These are phyloP conservation scores for Nettapus auritus DNA, from an alignment of 2,113 vertebrate species.

Conservation along the genomic window DNA sequence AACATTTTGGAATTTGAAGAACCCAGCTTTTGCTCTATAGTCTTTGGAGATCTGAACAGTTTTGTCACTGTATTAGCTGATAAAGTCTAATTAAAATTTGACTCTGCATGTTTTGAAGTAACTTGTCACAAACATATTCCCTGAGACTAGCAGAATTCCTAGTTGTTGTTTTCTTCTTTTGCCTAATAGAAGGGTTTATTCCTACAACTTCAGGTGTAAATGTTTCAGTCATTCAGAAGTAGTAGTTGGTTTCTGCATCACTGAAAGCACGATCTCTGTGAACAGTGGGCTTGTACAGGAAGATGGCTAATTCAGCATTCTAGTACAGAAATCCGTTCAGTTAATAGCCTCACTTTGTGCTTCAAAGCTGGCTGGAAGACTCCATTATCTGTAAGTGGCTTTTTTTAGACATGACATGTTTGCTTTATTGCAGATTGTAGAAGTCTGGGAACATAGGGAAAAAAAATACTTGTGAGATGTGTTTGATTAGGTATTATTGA, in stretches of 20 bases:
- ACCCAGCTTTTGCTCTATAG: neutral
- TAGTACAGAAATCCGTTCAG: accelerated
- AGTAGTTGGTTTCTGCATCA: neutral
- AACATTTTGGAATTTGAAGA: neutral
- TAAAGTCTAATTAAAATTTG: neutral
- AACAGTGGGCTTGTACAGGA: neutral
- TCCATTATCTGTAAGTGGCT: neutral
- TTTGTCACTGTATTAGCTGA: neutral
- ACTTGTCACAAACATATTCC: neutral
- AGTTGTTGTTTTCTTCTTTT: neutral
- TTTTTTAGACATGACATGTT: accelerated
- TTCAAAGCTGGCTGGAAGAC: neutral
- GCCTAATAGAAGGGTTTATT: neutral
- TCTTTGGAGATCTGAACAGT: neutral
- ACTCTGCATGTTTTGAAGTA: neutral
- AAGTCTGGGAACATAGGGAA: neutral
- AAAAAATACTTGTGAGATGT: neutral
- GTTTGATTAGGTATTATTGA: neutral
- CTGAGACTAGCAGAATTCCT: neutral
- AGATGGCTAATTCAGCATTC: neutral
- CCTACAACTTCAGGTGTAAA: neutral
- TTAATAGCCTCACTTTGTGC: neutral
- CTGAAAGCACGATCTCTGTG: neutral
- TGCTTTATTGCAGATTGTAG: neutral
- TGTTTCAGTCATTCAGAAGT: neutral